A percentile compares a stretch with the other conserved stretches of the same genome.
Evolutionary conservation across 2,113 vertebrate genomes (phyloP).

Genomic region (human (Homo sapiens)): DNA sequence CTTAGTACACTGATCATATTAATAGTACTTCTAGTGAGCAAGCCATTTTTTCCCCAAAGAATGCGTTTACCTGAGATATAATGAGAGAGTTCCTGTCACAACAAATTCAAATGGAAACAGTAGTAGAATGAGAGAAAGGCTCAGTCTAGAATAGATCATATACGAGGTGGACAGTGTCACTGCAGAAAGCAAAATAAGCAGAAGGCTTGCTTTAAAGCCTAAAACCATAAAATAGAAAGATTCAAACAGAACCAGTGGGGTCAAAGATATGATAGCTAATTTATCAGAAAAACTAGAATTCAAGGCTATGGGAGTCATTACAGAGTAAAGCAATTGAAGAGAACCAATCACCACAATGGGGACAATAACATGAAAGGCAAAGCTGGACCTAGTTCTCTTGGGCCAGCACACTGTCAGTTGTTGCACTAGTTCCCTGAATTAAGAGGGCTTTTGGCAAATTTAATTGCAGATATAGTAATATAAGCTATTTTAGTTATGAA

Average conservation of each 20-base stretch:
- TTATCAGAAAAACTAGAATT: background rate
- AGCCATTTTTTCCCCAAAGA: background rate
- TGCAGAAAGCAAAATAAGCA: background rate
- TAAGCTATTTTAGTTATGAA: background rate
- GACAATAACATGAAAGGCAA: background rate
- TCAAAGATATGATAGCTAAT: background rate
- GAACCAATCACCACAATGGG: background rate
- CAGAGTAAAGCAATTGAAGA: background rate
- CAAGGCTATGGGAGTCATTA: background rate
- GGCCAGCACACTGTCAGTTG: background rate
- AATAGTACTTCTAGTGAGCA: background rate
- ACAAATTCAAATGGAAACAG: background rate
- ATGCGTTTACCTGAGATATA: background rate
- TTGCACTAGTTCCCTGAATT: background rate
- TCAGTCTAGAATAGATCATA: background rate
- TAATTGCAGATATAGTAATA: background rate
- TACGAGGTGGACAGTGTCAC: rapidly evolving
- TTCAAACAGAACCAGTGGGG: background rate
- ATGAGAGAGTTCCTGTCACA: background rate
- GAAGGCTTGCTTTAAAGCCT: background rate
- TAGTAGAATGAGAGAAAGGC: background rate
- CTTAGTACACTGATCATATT: background rate
- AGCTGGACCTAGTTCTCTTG: background rate
- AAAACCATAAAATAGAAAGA: background rate
- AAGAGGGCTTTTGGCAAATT: background rate